Conservation (phyloP, 2,113 vertebrate species). For the Dryoscopus gambensis region DNA sequence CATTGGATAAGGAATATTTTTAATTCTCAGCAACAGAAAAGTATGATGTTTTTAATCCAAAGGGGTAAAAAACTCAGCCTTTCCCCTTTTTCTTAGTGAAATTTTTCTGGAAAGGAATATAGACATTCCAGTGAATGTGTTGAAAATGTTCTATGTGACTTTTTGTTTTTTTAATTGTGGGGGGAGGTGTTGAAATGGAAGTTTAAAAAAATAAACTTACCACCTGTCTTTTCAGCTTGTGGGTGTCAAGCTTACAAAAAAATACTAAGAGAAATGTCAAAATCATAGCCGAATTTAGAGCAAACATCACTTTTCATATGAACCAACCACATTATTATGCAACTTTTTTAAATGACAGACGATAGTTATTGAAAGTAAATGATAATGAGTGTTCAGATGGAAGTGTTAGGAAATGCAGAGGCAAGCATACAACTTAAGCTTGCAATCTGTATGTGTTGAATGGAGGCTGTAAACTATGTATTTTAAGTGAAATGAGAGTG, state of each 20-base stretch:
- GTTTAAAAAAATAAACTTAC: neutral
- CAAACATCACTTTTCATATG: constrained; percentile 16
- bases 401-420: neutral
- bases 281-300: neutral
- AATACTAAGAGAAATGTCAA: neutral
- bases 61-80: neutral
- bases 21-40: neutral
- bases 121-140: neutral
- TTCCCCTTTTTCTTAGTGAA: neutral
- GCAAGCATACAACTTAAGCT: neutral
- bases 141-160: neutral
- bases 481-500: constrained; percentile 5
- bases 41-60: neutral
- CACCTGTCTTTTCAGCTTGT: constrained; percentile 1
- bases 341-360: constrained; percentile 30
- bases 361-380: constrained; percentile 27
- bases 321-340: neutral
- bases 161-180: neutral
- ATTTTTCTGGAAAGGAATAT: neutral
- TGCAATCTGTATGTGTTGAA: neutral
- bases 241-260: neutral
- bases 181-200: neutral
- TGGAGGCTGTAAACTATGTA: neutral
- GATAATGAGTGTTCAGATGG: neutral
- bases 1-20: neutral